Base-by-base conservation (phyloP, 2,797 vertebrate species). In the Sebastolobus altivelis region DNA sequence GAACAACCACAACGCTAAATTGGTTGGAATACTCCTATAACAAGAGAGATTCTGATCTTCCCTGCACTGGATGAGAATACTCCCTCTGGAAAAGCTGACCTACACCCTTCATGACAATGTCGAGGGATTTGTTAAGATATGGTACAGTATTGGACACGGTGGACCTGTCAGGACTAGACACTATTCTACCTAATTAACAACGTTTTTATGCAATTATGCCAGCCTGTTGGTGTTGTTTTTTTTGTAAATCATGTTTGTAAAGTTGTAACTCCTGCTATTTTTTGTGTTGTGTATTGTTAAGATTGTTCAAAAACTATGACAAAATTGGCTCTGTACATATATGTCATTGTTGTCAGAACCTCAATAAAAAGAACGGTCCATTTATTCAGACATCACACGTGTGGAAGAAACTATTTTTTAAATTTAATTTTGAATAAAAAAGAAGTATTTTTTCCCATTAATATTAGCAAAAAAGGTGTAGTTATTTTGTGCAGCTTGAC, bases 401-500 rank as follows among this genome's bases (percentile, higher is more conserved):
- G 4, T 38, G 35, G 35, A 35, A 35, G 35, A 35, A 35, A 8
- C 35, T 35, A 35, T 9, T 35, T 35, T 35, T 35, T 37, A 37
- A 37, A 37, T 37, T 37, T 37, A 37, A 37, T 37, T 37, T 35
- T 35, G 35, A 35, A 35, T 8, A 35, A 35, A 35, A 35, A 8
- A 35, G 9, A 35, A 35, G 8, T 35, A 35, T 35, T 35, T 35
- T 40, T 40, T 13, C 31, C 29, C 16, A 5, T 60, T 60, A 0
- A 49, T 58, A 20, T 52, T 35, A 35, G 14, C n/a, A 38, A 35
- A 9, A 49, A 49, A 49, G 13, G 52, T 20, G 11, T 46, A 27
- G 31, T 38, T 63, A n/a, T 74, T 66, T 29, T 66, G 8, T 52
- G 38, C 65, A 40, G 25, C 46, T 62, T 31, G 25, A 63, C 59